These are phyloP conservation scores for Muntiacus reevesi DNA, from an alignment of 2,113 vertebrate species.

Conservation along the genomic window DNA sequence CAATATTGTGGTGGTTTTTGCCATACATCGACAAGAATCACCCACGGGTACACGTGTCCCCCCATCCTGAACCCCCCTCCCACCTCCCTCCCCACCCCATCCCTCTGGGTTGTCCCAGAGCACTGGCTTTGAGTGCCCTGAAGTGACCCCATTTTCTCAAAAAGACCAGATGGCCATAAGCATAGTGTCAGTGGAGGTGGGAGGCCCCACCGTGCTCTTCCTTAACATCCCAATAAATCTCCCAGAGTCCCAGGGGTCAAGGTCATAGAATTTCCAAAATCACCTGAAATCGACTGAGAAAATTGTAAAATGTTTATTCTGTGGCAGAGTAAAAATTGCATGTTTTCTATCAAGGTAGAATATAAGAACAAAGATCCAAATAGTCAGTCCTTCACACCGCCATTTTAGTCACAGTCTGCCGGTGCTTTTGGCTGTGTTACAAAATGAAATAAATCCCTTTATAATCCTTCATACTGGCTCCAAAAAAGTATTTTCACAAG, in stretches of 20 bases:
- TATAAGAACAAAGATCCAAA: slow-evolving; percentile 51
- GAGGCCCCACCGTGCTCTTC: background rate
- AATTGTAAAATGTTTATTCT: background rate
- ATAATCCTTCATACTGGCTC: slow-evolving; percentile 65
- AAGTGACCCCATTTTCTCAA: slow-evolving; percentile 8
- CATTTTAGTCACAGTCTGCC: slow-evolving; percentile 43
- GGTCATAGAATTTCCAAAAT: slow-evolving; percentile 21
- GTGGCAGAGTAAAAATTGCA: background rate
- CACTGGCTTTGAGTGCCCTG: background rate
- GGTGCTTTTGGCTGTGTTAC: slow-evolving; percentile 61
- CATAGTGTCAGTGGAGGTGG: background rate
- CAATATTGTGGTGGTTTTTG: background rate
- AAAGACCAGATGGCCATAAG: background rate
- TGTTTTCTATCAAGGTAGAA: slow-evolving; percentile 24
- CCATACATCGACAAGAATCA: background rate
- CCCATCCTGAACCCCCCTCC: background rate
- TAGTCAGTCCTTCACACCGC: background rate
- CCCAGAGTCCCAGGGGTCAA: background rate
- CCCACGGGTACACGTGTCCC: rapidly evolving
- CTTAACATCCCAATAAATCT: background rate
- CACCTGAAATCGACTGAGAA: background rate
- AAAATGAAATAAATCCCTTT: slow-evolving; percentile 72
- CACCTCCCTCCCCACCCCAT: background rate
- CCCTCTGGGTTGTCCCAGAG: background rate
- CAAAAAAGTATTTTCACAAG: slow-evolving; percentile 58